Base-by-base conservation (phyloP, 1,140 invertebrate species). In the Philopotamus ludificatus region DNA sequence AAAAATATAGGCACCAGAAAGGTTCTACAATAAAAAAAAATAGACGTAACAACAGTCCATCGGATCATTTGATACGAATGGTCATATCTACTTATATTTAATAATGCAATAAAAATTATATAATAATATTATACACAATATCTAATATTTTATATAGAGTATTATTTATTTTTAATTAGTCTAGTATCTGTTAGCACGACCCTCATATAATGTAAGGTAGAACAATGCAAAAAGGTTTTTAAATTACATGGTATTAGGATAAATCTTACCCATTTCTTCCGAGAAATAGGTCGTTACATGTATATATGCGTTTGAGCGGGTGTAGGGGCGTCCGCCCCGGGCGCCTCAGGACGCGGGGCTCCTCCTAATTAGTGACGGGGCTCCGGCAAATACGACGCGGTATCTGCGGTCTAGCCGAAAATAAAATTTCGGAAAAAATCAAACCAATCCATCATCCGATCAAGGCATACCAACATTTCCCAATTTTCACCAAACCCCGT, bases 231-330 rank as follows among this genome's bases (percentile, higher is more conserved):
- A 34, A 34, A 34, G 28, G 28, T 34, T 34, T 21, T 21, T 16
- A 57, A 57, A 57, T 57, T 57, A 57, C 54, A 57, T 57, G 54
- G 54, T 57, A 57, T 57, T 57, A 57, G 54, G 54, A 57, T 21
- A 57, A 57, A 57, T 57, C 54, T 39, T 26, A 42, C 54, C 54
- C 39, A 57, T 57, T 57, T 57, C 54, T 57, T 42, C 34, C 20
- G 39, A 57, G 54, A 57, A 57, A 57, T 57, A 25, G 54, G 54
- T 57, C 54, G 54, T 55, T 55, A 55, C 51, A 10, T 28, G 28
- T 25, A 55, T 25, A 55, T 55, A 55, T 55, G 39, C 22, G n/a
- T 47, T 47, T 15, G 18, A 7, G 10, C 44, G 18, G 18, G 4
- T 15, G 4, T 47, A 20, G 15, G 44, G 44, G 8, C 44, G 44